phyloP scores from a whole-genome alignment of 2,797 vertebrate genomes.

The Bovichtus diacanthus region DNA sequence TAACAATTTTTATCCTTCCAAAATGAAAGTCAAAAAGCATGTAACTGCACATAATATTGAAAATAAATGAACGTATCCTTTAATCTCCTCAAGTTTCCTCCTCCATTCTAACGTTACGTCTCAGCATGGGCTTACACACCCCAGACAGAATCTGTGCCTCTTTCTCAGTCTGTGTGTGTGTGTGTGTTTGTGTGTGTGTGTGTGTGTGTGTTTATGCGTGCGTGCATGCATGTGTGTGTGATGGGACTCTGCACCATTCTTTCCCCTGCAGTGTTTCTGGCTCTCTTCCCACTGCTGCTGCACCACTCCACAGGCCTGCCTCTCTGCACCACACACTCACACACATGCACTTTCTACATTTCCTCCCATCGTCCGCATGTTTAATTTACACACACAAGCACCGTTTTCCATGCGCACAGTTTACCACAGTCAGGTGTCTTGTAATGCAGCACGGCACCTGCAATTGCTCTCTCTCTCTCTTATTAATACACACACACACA shows the following conservation, averaged over 20 bases:
- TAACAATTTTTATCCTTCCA: too few species aligned
- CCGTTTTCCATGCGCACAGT: slow-evolving; percentile 27
- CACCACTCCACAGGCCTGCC: slow-evolving; percentile 82
- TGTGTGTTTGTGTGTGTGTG: slow-evolving; percentile 30
- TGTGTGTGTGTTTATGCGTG: slow-evolving; percentile 33
- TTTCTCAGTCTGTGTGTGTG: slow-evolving; percentile 36
- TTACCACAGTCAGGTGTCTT: slow-evolving; percentile 34
- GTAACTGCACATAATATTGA: slow-evolving; percentile 8
- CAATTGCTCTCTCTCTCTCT: slow-evolving; percentile 10
- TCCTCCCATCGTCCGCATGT: slow-evolving; percentile 42
- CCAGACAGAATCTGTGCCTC: slow-evolving; percentile 61
- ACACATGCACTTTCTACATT: slow-evolving; percentile 39
- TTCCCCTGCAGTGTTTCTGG: slow-evolving; percentile 84
- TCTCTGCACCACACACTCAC: slow-evolving; percentile 72
- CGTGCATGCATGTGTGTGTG: slow-evolving; percentile 34
- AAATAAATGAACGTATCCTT: slow-evolving; percentile 36
- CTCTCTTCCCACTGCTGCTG: slow-evolving; percentile 83
- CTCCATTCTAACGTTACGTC: slow-evolving; percentile 29
- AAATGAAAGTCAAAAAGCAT: slow-evolving; percentile 15
- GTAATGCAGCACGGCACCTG: slow-evolving; percentile 45
- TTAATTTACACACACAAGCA: slow-evolving; percentile 52
- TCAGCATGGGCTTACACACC: slow-evolving; percentile 51
- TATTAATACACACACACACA: background rate
- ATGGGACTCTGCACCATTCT: slow-evolving; percentile 83
- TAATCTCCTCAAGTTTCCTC: slow-evolving; percentile 42